Evolutionary conservation across 2,113 vertebrate genomes (phyloP), one percentile per base, ranked within the genome.

Genomic region (Dromiciops gliroides): DNA sequence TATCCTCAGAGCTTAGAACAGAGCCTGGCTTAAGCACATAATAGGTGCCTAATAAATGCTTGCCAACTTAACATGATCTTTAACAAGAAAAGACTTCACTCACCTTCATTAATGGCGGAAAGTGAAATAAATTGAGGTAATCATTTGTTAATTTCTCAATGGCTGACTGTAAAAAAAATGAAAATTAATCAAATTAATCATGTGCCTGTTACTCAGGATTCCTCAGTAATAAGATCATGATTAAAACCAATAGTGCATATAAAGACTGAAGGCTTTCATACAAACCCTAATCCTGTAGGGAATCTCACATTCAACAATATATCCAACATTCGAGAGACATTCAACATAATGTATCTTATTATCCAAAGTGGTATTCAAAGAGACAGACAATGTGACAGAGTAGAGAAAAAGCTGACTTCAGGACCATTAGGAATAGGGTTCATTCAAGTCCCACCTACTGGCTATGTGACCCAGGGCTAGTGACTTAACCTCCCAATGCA

Each of bases 81-180:
- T 90, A 0, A 92, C 14, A 93, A 92, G 67, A 91, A 88, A 97
- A 95, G 90, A 91, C 1, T 9, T 24, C 44, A 97, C 98, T 98
- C 99, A 98, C 99, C 99, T 99, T 99, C 94, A 99, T 99, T 95
- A 99, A 98, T 8, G 99, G 99, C 28, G 99, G 99, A 97, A 99
- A 99, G 98, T 99, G 99, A 97, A 99, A 99, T 0, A 99, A 98
- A 49, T 99, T 99, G n/a, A 99, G 98, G 98, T 99, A 99, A 98
- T 99, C 99, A 11, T 99, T 98, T 48, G 99, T 99, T 96, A 99
- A 98, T 97, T 99, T 99, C 99, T 99, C 99, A 96, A 99, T 99
- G 98, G 99, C 99, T 95, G 97, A 98, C 99, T 99, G 98, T 92
- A 95, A 98, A 98, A 97, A 97, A 91, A 93, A 60, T 37, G 67